phyloP scores from a whole-genome alignment of 2,888 invertebrate genomes.

The Macrophya alboannulata region DNA sequence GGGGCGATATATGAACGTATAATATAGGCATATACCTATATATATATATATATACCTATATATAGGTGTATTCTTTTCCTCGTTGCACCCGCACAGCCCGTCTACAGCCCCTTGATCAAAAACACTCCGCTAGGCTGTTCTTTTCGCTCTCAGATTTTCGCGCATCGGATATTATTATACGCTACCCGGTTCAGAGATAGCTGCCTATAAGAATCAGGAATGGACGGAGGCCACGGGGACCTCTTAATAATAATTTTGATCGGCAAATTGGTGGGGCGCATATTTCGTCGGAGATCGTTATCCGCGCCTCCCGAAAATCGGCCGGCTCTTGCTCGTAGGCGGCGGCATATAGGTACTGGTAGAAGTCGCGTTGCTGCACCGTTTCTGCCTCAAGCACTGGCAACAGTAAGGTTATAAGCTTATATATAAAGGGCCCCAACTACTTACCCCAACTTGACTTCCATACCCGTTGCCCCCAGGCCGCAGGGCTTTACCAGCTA shows the following conservation, averaged over 20 bases:
- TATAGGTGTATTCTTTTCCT: constrained; percentile 11
- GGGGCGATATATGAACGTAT: constrained; percentile 24
- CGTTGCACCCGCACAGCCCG: neutral
- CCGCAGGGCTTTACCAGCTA: constrained; percentile 14
- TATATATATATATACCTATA: neutral
- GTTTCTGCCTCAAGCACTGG: constrained; percentile 19
- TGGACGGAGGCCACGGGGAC: constrained; percentile 66
- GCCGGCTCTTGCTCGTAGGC: constrained; percentile 25
- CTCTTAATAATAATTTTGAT: constrained; percentile 79
- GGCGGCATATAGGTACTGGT: constrained; percentile 12
- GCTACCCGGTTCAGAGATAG: constrained; percentile 26
- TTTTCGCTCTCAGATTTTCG: constrained; percentile 67
- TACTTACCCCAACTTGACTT: constrained; percentile 45
- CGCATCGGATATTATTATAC: constrained; percentile 68
- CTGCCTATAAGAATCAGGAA: constrained; percentile 12
- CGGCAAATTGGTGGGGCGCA: constrained; percentile 78
- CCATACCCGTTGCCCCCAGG: constrained; percentile 31
- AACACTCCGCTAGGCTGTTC: neutral
- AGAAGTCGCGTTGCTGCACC: constrained; percentile 22
- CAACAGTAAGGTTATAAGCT: constrained; percentile 18
- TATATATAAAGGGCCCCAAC: constrained; percentile 45
- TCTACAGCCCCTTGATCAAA: neutral
- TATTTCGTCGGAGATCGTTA: constrained; percentile 77
- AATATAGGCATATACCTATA: neutral
- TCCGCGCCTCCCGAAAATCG: constrained; percentile 72